A percentile compares a stretch with the other conserved stretches of the same genome.
These are phyloP conservation scores for Diaphora mendica DNA, from an alignment of 2,888 invertebrate species.

Conservation along the genomic window DNA sequence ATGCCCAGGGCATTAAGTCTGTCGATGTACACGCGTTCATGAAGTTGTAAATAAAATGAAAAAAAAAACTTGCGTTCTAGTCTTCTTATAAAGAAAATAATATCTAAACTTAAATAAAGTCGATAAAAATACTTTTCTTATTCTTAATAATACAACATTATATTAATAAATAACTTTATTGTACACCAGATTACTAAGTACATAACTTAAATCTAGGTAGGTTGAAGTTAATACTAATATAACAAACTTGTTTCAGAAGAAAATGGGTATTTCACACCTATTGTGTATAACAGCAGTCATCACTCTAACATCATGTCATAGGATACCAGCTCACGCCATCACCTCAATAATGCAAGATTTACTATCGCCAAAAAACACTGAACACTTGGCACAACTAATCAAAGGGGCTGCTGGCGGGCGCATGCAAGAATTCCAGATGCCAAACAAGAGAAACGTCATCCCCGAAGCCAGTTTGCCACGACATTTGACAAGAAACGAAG, in stretches of 20 bases:
- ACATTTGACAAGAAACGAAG: slow-evolving; percentile 14
- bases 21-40: too few species aligned
- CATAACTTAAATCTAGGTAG: too few species aligned
- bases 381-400: slow-evolving; percentile 50
- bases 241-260: slow-evolving; percentile 37
- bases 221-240: too few species aligned
- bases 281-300: slow-evolving; percentile 22
- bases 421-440: not conserved
- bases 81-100: too few species aligned
- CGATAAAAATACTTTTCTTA: not conserved
- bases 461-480: slow-evolving; percentile 16
- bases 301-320: slow-evolving; percentile 30
- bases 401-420: slow-evolving; percentile 27
- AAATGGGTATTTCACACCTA: slow-evolving; percentile 26
- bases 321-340: slow-evolving; percentile 35
- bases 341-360: slow-evolving; percentile 54
- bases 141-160: too few species aligned
- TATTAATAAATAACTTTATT: too few species aligned
- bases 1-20: too few species aligned
- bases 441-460: slow-evolving; percentile 16
- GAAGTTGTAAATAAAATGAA: too few species aligned
- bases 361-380: slow-evolving; percentile 53
- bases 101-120: too few species aligned
- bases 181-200: too few species aligned
- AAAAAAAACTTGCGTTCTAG: too few species aligned